phyloP scores from a whole-genome alignment of 2,888 invertebrate genomes.

The Leptinotarsa juncta region DNA sequence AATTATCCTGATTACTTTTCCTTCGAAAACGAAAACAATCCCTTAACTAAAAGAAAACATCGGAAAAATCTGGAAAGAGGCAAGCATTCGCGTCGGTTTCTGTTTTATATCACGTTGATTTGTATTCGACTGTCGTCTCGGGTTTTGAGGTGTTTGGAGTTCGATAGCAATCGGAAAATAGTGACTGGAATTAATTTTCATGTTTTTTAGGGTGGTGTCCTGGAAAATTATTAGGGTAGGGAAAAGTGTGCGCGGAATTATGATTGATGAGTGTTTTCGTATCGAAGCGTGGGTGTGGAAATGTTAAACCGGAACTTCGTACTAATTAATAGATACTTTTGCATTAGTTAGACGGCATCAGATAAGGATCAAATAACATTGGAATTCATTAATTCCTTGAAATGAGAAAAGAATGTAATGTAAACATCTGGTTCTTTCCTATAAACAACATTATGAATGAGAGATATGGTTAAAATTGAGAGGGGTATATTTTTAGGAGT shows the following conservation, averaged over 20 bases:
- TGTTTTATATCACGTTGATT: neutral
- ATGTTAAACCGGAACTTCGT: neutral
- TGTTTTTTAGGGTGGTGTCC: neutral
- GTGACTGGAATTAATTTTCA: conserved; percentile 7
- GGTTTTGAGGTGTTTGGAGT: conserved; percentile 14
- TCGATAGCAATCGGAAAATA: neutral
- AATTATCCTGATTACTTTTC: conserved; percentile 35
- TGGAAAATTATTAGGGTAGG: neutral
- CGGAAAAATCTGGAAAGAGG: conserved; percentile 27
- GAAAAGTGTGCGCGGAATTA: conserved; percentile 5
- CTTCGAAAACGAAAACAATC: conserved; percentile 27
- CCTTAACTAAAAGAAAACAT: conserved; percentile 25
- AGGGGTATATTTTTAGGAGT: too few relatives aligned
- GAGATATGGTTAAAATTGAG: too few relatives aligned
- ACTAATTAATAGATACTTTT: too few relatives aligned
- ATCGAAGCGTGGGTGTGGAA: neutral
- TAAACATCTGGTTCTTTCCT: too few relatives aligned
- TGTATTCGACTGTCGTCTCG: conserved; percentile 12
- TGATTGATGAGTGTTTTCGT: neutral
- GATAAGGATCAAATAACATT: too few relatives aligned
- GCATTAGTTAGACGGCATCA: too few relatives aligned
- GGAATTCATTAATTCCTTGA: too few relatives aligned
- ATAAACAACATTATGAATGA: too few relatives aligned
- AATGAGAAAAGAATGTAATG: too few relatives aligned
- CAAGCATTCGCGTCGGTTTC: neutral